Evolutionary conservation across 2,888 invertebrate species (phyloP), one percentile per base, ranked within the genome.

Genomic region (Leptodirus hochenwartii): DNA sequence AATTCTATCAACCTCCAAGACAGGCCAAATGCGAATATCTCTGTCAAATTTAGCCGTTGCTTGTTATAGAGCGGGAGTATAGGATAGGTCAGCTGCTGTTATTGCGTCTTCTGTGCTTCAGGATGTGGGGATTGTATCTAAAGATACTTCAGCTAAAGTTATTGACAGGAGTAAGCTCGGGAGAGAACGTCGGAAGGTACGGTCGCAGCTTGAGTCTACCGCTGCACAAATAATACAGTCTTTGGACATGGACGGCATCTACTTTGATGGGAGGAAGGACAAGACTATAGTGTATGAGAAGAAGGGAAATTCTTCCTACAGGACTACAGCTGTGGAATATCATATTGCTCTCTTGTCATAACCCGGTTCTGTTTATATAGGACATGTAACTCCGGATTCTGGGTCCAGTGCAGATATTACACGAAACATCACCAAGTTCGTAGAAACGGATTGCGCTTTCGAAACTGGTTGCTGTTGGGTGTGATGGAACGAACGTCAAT

Each of bases 1-100:
- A n/a, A n/a, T n/a, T n/a, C n/a, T n/a, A n/a, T 20, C 20, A 20
- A 20, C n/a, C 20, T 20, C 20, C 20, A 20, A 20, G 20, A n/a
- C n/a, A 20, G n/a, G 20, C 20, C 20, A 20, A 20, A 20, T 20
- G 20, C 6, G 20, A 20, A 20, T 20, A 20, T n/a, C n/a, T n/a
- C n/a, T n/a, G n/a, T n/a, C n/a, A n/a, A n/a, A n/a, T n/a, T n/a
- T n/a, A n/a, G n/a, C n/a, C n/a, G n/a, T n/a, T n/a, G n/a, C n/a
- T n/a, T n/a, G n/a, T n/a, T n/a, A n/a, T n/a, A n/a, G n/a, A n/a
- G 20, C n/a, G 20, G 8, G 20, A 20, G 20, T 8, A 6, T 20
- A 6, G 20, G 20, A 20, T 20, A 20, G 20, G n/a, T 20, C 20
- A 20, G 20, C 20, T n/a, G 20, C 20, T 20, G 20, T n/a, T 20